A percentile compares a stretch with the other conserved stretches of the same genome.
Evolutionary conservation across 2,113 vertebrate genomes (phyloP).

Genomic region (Gambusia affinis): DNA sequence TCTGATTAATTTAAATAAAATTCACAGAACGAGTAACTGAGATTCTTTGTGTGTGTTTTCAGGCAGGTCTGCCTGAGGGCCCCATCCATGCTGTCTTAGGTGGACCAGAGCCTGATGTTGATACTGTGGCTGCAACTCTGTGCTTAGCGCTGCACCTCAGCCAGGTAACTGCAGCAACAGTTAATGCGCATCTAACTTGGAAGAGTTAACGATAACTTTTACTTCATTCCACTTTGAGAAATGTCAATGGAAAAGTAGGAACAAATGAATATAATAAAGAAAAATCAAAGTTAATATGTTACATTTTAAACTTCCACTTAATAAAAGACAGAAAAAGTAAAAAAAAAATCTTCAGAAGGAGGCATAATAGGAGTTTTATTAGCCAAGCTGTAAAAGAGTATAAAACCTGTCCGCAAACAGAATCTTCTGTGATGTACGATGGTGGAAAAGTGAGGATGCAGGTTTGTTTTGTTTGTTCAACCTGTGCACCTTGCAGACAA

Average conservation of each 20-base stretch:
- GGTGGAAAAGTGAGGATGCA: not conserved
- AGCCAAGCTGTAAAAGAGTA: not conserved
- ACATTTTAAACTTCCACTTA: too few relatives aligned
- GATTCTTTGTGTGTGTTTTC: conserved; percentile 50
- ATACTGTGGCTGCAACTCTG: conserved; percentile 89
- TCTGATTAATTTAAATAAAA: not conserved
- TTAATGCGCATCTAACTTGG: not conserved
- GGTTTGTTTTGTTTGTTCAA: not conserved
- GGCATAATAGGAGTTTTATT: not conserved
- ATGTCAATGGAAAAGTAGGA: too few relatives aligned
- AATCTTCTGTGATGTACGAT: not conserved
- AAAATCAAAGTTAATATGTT: too few relatives aligned
- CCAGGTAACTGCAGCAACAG: conserved; percentile 80
- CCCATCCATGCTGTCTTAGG: conserved; percentile 88
- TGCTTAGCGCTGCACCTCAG: conserved; percentile 89
- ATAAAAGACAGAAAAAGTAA: too few relatives aligned
- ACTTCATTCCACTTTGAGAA: too few relatives aligned
- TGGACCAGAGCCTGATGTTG: conserved; percentile 86
- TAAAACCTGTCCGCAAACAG: not conserved
- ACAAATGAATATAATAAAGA: too few relatives aligned
- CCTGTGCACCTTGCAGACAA: not conserved
- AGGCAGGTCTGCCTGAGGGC: conserved; percentile 80
- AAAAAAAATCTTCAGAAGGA: too few relatives aligned
- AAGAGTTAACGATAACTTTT: too few relatives aligned
- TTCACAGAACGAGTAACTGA: not conserved